phyloP scores from a whole-genome alignment of 2,797 vertebrate genomes.

The Channa striata region DNA sequence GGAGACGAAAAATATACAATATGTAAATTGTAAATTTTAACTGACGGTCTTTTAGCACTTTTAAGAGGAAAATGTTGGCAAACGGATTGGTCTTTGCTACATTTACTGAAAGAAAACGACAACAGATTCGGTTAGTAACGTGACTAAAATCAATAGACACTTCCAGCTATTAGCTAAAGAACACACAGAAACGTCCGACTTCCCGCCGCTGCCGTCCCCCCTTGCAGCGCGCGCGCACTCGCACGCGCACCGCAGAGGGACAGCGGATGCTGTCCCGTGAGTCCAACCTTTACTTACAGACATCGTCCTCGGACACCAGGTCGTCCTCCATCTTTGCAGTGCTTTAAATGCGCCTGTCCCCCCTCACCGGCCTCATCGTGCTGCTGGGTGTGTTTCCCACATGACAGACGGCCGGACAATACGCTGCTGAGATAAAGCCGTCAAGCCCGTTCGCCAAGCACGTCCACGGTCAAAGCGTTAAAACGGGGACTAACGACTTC shows the following conservation, averaged over 20 bases:
- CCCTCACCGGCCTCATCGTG: neutral
- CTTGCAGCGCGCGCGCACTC: too few relatives aligned
- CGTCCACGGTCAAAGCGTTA: neutral
- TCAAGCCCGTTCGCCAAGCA: neutral
- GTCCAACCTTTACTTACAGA: slow-evolving; percentile 70
- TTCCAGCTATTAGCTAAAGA: too few relatives aligned
- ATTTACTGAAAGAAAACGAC: neutral
- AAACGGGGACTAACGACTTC: neutral
- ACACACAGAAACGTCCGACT: too few relatives aligned
- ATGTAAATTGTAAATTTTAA: neutral
- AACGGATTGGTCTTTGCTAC: neutral
- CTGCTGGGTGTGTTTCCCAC: rapidly evolving
- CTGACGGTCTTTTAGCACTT: neutral
- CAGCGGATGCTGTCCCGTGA: neutral
- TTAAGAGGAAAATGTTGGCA: neutral
- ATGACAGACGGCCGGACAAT: neutral
- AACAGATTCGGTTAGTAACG: neutral
- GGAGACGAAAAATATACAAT: too few relatives aligned
- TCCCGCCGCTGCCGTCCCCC: too few relatives aligned
- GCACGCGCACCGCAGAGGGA: neutral
- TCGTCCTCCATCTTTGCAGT: slow-evolving; percentile 76
- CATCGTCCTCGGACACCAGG: slow-evolving; percentile 79
- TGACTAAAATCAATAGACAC: too few relatives aligned
- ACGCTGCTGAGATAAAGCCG: neutral
- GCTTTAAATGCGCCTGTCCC: neutral